Evolutionary conservation across 2,797 vertebrate genomes (phyloP).

Genomic region (Chanos chanos): DNA sequence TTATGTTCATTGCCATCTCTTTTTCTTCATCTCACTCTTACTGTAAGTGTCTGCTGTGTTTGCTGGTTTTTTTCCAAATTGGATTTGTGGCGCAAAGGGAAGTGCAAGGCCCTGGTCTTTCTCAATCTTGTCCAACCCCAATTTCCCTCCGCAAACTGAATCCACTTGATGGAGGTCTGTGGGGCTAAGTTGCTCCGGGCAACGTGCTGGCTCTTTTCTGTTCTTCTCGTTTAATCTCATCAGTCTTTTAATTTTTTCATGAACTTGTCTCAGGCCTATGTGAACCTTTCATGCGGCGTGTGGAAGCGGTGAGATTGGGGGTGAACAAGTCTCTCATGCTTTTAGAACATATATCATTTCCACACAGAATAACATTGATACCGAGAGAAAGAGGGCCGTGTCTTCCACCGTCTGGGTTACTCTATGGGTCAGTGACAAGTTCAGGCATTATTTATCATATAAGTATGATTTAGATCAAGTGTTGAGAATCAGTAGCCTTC

Average conservation of each 20-base stretch:
- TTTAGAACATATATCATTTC: too few species aligned
- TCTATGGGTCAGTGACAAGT: too few species aligned
- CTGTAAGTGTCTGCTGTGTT: too few species aligned
- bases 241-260: constrained; percentile 61
- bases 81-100: constrained; percentile 18
- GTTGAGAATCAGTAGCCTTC: constrained; percentile 54
- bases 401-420: too few species aligned
- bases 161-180: constrained; percentile 31
- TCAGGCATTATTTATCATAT: too few species aligned
- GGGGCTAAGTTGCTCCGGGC: constrained; percentile 41
- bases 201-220: constrained; percentile 27
- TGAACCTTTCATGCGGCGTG: constrained; percentile 51
- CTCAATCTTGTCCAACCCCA: constrained; percentile 41
- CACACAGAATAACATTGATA: too few species aligned
- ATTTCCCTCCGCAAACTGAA: constrained; percentile 57
- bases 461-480: constrained; percentile 58
- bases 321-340: too few species aligned
- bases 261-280: constrained; percentile 46
- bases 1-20: too few species aligned
- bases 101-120: constrained; percentile 18
- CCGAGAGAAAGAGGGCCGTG: too few species aligned
- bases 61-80: constrained; percentile 1
- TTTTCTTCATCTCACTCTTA: too few species aligned
- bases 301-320: constrained; percentile 33
- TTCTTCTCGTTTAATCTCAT: constrained; percentile 60